Evolutionary conservation across 2,113 vertebrate species (phyloP).

Genomic region (Vombatus ursinus): DNA sequence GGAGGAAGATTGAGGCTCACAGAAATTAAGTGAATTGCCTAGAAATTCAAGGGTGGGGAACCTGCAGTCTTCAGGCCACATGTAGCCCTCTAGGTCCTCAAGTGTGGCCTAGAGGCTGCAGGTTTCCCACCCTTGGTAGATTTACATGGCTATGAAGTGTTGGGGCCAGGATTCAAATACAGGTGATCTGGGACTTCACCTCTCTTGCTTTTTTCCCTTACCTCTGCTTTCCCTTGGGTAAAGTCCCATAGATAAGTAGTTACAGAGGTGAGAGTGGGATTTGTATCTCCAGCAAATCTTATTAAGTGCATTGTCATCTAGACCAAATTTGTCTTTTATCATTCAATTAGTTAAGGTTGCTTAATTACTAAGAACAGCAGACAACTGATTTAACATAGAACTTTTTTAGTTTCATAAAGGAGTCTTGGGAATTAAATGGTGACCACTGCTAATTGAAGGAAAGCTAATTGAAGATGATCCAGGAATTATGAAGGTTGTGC

Average conservation of each 20-base stretch:
- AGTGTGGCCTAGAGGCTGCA: no score
- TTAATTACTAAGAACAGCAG: conserved; percentile 23
- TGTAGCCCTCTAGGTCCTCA: no score
- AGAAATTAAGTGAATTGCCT: background rate
- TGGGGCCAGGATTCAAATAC: background rate
- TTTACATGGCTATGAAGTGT: background rate
- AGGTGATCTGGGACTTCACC: background rate
- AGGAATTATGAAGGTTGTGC: background rate
- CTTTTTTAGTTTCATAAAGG: background rate
- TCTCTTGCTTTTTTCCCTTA: background rate
- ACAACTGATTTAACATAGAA: background rate
- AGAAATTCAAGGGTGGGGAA: background rate
- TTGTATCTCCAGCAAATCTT: background rate
- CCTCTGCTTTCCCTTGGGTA: background rate
- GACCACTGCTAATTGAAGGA: background rate
- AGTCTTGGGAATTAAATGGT: background rate
- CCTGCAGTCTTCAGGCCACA: no score
- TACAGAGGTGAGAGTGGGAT: background rate
- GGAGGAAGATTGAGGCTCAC: background rate
- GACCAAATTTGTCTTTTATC: conserved; percentile 33
- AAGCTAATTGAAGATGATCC: background rate
- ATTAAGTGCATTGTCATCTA: background rate
- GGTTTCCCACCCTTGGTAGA: background rate
- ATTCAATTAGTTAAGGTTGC: conserved; percentile 53
- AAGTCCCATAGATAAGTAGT: background rate